phyloP scores from a whole-genome alignment of 2,113 vertebrate genomes.

The Polyodon spathula region DNA sequence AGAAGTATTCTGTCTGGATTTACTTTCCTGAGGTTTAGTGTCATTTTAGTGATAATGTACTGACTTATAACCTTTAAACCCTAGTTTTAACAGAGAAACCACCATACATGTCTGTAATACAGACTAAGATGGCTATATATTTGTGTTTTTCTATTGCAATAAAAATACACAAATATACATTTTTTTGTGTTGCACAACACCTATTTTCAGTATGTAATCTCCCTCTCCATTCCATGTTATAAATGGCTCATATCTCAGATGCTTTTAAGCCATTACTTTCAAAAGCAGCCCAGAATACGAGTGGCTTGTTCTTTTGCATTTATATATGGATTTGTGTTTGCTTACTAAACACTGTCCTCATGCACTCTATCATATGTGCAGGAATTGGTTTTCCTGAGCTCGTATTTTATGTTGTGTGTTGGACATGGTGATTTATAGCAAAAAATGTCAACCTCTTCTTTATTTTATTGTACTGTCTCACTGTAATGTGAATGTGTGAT shows the following conservation, averaged over 20 bases:
- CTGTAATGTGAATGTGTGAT: slow-evolving; percentile 2
- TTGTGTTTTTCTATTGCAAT: not conserved
- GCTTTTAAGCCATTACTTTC: slow-evolving; percentile 1
- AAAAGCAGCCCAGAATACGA: not conserved
- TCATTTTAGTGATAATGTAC: no score
- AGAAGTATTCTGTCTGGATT: no score
- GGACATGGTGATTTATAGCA: slow-evolving; percentile 1
- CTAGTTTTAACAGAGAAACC: no score
- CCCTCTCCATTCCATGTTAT: slow-evolving; percentile 1
- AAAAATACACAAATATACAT: no score
- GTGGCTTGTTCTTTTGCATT: slow-evolving; percentile 6
- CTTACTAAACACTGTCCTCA: slow-evolving; percentile 1
- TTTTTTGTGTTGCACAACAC: not conserved
- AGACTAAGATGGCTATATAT: no score
- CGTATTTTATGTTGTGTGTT: slow-evolving; percentile 1
- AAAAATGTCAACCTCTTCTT: slow-evolving; percentile 3
- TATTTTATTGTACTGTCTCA: slow-evolving; percentile 3
- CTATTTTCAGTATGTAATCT: not conserved
- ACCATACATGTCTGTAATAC: no score
- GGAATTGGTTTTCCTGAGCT: slow-evolving; percentile 1
- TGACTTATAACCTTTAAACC: no score
- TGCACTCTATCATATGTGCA: no score
- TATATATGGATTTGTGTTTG: slow-evolving; percentile 7
- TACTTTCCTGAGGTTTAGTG: no score
- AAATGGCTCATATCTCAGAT: not conserved